A percentile compares a stretch with the other conserved stretches of the same genome.
These are phyloP conservation scores for Pocillopora grandis DNA, from an alignment of 92 coral and sea anemone species.

Conservation along the genomic window DNA sequence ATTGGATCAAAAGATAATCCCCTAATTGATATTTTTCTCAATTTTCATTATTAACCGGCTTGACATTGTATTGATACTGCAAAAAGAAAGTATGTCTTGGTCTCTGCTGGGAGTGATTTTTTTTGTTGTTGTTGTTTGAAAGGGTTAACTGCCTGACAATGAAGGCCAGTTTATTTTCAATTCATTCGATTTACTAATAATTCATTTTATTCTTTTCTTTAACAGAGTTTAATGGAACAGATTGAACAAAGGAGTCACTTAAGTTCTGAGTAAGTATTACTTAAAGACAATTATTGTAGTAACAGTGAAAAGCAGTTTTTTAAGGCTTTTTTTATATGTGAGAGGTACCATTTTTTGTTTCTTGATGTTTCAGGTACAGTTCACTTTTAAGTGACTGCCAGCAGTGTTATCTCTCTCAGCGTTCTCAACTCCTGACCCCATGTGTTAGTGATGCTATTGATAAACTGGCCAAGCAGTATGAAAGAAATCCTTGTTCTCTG, in stretches of 20 bases:
- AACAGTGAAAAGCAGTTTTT: background rate
- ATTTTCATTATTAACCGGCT: too few species aligned
- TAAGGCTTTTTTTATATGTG: background rate
- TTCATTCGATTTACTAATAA: too few species aligned
- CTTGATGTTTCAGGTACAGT: slow-evolving; percentile 65
- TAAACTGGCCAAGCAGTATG: slow-evolving; percentile 85
- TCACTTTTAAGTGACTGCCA: slow-evolving; percentile 94
- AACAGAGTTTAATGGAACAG: slow-evolving; percentile 95
- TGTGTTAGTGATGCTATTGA: slow-evolving; percentile 93
- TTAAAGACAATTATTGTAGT: background rate
- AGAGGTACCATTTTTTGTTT: background rate
- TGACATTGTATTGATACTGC: too few species aligned
- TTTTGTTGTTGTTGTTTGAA: too few species aligned
- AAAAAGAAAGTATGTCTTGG: too few species aligned
- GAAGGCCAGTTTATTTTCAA: too few species aligned
- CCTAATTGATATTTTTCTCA: too few species aligned
- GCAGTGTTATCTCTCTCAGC: slow-evolving; percentile 87
- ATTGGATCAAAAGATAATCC: too few species aligned
- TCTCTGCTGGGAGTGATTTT: too few species aligned
- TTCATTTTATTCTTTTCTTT: background rate
- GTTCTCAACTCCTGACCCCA: slow-evolving; percentile 89
- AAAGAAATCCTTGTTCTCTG: slow-evolving; percentile 87
- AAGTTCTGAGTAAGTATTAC: slow-evolving; percentile 78
- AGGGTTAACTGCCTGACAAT: too few species aligned
- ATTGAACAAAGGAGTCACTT: slow-evolving; percentile 92